Conservation (phyloP, 2,888 invertebrate species). For the Amphipyra berbera region DNA sequence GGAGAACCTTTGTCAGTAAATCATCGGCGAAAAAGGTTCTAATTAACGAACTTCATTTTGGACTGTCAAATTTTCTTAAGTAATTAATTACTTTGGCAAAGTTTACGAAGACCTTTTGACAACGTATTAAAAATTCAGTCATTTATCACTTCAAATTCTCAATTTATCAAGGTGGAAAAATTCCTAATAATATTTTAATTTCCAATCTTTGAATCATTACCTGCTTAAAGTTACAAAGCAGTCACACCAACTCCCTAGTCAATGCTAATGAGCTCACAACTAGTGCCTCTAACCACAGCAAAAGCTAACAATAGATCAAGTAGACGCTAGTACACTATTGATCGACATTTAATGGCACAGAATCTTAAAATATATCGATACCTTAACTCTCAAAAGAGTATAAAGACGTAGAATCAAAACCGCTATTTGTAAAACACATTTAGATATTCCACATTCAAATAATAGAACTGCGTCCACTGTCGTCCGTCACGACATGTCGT, state of each 20-base stretch:
- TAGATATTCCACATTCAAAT: conserved; percentile 24
- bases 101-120: conserved; percentile 45
- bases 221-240: no score
- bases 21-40: conserved; percentile 45
- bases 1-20: conserved; percentile 36
- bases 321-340: no score
- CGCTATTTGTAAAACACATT: conserved; percentile 14
- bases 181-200: neutral
- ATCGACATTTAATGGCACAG: no score
- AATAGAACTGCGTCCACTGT: conserved; percentile 47
- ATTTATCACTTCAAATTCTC: conserved; percentile 37
- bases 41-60: conserved; percentile 53
- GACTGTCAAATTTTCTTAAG: conserved; percentile 51
- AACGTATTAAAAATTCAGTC: conserved; percentile 48
- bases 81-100: conserved; percentile 55
- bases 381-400: neutral
- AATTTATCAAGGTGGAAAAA: conserved; percentile 4
- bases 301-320: no score
- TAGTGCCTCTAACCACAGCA: no score
- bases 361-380: no score
- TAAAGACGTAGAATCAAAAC: neutral
- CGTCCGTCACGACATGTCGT: conserved; percentile 44
- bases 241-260: no score
- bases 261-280: no score
- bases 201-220: neutral